phyloP scores from a whole-genome alignment of 2,888 invertebrate genomes.

The Acronicta alni region DNA sequence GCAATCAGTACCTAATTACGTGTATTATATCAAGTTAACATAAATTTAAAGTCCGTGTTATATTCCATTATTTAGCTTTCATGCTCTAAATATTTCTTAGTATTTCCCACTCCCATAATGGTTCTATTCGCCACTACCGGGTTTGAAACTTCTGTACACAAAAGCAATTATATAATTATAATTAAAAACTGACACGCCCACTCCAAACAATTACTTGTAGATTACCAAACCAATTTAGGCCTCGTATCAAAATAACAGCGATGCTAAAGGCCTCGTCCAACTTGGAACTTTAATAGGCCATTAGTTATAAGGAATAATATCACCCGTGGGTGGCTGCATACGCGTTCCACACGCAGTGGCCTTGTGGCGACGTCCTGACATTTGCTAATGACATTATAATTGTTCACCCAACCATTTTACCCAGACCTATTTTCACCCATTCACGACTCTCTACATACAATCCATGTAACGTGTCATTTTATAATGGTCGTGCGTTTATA shows the following conservation, averaged over 20 bases:
- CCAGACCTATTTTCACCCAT: conserved; percentile 42
- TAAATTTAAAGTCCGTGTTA: conserved; percentile 14
- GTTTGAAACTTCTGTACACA: conserved; percentile 38
- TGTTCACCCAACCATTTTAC: conserved; percentile 56
- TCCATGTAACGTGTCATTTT: conserved; percentile 39
- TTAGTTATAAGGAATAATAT: conserved; percentile 56
- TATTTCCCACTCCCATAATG: conserved; percentile 43
- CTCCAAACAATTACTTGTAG: conserved; percentile 54
- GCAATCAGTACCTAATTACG: conserved; percentile 2
- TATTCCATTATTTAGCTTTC: conserved; percentile 12
- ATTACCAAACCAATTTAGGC: conserved; percentile 55
- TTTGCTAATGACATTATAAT: conserved; percentile 79
- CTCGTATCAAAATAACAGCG: conserved; percentile 53
- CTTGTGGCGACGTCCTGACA: conserved; percentile 70
- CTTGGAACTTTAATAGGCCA: conserved; percentile 55
- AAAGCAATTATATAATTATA: conserved; percentile 51
- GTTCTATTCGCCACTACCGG: conserved; percentile 51
- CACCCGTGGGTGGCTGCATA: conserved; percentile 58
- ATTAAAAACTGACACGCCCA: conserved; percentile 55
- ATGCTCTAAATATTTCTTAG: conserved; percentile 33
- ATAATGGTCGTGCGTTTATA: conserved; percentile 50
- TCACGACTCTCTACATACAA: conserved; percentile 25
- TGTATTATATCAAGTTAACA: conserved; percentile 23
- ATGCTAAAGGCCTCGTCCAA: conserved; percentile 42
- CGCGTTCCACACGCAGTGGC: conserved; percentile 61